Percentiles rank a stretch among this genome's conserved stretches.
Conservation (phyloP, 2,113 vertebrate genomes). For the Pedetes capensis region DNA sequence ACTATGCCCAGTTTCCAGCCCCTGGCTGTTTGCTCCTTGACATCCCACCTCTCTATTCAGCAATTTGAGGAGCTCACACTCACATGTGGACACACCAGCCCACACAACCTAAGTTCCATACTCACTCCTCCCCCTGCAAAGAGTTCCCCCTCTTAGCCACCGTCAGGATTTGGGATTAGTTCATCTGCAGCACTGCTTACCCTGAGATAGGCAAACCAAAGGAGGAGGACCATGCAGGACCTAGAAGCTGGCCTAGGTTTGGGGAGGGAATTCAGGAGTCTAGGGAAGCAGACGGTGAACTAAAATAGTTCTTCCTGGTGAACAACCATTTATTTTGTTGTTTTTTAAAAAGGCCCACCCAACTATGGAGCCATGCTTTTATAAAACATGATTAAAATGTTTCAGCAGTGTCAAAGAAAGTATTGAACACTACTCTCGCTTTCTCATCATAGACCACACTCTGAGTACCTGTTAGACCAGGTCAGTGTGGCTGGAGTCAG, state of each 20-base stretch:
- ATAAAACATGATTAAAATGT: background rate
- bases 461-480: too few relatives aligned
- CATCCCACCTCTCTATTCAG: background rate
- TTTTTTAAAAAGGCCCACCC: background rate
- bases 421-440: too few relatives aligned
- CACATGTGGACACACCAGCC: background rate
- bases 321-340: too few relatives aligned
- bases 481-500: too few relatives aligned
- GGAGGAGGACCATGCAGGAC: background rate
- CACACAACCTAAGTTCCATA: background rate
- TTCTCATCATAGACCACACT: too few relatives aligned
- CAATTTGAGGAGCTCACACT: too few relatives aligned
- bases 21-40: background rate
- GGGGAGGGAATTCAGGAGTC: background rate
- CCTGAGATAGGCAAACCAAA: background rate
- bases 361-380: background rate
- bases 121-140: too few relatives aligned
- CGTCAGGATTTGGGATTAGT: too few relatives aligned
- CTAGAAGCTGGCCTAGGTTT: background rate
- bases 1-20: background rate
- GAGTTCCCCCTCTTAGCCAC: too few relatives aligned
- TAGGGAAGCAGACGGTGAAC: background rate
- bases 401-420: background rate
- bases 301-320: background rate
- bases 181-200: background rate